Percentiles rank a stretch among this genome's conserved stretches.
phyloP scores from a whole-genome alignment of 2,888 invertebrate genomes.

The Nephrotoma flavescens region DNA sequence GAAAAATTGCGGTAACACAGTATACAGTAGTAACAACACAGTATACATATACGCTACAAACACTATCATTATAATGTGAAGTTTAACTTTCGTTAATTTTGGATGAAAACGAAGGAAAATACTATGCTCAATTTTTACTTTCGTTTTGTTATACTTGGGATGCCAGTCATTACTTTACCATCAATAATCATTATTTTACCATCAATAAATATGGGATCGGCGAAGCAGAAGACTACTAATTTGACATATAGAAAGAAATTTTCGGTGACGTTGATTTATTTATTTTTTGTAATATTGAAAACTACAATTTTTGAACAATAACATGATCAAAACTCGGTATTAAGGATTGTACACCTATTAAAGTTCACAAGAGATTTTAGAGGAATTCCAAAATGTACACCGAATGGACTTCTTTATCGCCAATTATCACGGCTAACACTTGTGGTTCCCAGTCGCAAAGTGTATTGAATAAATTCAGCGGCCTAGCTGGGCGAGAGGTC shows the following conservation, averaged over 20 bases:
- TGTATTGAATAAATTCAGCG: constrained; percentile 45
- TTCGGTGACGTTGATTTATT: neutral
- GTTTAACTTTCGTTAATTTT: no score
- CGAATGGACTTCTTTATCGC: constrained; percentile 38
- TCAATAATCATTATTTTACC: no score
- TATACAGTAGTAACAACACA: no score
- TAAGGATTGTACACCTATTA: neutral
- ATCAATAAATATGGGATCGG: neutral
- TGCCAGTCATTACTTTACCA: no score
- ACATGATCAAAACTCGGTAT: neutral
- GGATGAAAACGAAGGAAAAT: no score
- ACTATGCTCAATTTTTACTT: no score
- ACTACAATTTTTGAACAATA: neutral
- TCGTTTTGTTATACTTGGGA: no score
- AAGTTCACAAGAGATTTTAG: neutral
- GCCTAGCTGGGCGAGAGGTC: constrained; percentile 42
- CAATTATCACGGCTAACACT: constrained; percentile 32
- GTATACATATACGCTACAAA: no score
- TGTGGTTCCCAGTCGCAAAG: constrained; percentile 36
- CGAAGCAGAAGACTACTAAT: neutral
- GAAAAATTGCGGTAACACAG: no score
- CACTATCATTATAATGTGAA: no score
- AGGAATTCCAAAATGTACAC: constrained; percentile 33
- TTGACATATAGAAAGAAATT: neutral
- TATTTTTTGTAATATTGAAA: neutral